Percentiles rank a stretch among this genome's conserved stretches.
Conservation (phyloP, 2,113 vertebrate species). For the Bubalus kerabau region DNA sequence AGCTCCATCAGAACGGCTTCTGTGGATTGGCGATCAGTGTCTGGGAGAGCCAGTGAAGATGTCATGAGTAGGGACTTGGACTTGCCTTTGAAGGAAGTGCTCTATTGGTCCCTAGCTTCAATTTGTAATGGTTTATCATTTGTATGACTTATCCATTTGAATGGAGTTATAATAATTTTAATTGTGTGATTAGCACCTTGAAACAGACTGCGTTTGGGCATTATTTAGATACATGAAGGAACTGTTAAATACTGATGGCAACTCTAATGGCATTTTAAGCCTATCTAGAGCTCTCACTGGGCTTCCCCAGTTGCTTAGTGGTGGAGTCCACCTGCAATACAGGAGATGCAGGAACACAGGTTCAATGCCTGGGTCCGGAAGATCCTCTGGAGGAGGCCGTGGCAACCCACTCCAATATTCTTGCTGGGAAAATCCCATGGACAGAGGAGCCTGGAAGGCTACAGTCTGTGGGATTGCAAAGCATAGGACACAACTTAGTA, state of each 20-base stretch:
- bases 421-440: background rate
- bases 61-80: background rate
- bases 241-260: background rate
- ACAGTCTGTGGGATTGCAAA: background rate
- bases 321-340: background rate
- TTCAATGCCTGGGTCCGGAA: background rate
- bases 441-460: background rate
- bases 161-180: background rate
- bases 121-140: background rate
- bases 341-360: background rate
- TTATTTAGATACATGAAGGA: background rate
- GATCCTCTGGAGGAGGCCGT: background rate
- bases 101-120: background rate
- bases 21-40: background rate
- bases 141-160: background rate
- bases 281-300: background rate
- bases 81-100: background rate
- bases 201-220: background rate
- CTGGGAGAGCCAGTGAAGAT: background rate
- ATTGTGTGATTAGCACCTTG: background rate
- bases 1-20: background rate
- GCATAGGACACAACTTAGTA: background rate
- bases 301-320: background rate
- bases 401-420: background rate
- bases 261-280: background rate